phyloP scores from a whole-genome alignment of 2,113 vertebrate species.

The Lutjanus erythropterus region DNA sequence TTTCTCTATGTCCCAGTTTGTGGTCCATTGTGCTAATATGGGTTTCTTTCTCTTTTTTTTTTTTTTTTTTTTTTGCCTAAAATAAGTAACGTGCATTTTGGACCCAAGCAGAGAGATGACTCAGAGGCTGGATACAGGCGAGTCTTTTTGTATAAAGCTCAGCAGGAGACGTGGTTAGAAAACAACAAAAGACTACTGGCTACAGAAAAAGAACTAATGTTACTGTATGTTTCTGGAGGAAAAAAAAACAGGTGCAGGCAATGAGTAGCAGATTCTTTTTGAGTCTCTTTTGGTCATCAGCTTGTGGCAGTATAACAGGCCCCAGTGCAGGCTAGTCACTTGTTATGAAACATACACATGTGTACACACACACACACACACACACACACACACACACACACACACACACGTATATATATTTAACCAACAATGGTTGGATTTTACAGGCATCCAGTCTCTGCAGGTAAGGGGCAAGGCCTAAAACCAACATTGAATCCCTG shows the following conservation, averaged over 20 bases:
- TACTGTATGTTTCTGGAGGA: background rate
- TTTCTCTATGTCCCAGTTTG: background rate
- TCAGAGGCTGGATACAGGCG: constrained; percentile 37
- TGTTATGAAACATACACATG: too few relatives aligned
- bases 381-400: too few relatives aligned
- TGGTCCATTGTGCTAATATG: constrained; percentile 6
- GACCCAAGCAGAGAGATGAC: constrained; percentile 37
- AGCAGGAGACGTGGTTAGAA: background rate
- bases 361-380: too few relatives aligned
- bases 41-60: too few relatives aligned
- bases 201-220: constrained; percentile 3
- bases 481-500: too few relatives aligned
- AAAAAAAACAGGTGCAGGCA: background rate
- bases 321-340: too few relatives aligned
- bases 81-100: constrained; percentile 28
- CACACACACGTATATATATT: too few relatives aligned
- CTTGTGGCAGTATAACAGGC: too few relatives aligned
- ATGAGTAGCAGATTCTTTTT: constrained; percentile 4
- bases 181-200: constrained; percentile 24
- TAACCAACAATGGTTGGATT: too few relatives aligned
- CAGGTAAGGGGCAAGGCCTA: too few relatives aligned
- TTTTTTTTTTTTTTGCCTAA: constrained; percentile 15
- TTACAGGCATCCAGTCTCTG: too few relatives aligned
- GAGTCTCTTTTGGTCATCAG: constrained; percentile 6
- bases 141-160: constrained; percentile 36